phyloP scores from a whole-genome alignment of 53 echinoderm and acorn worm genomes.

The Zoroaster sp. region DNA sequence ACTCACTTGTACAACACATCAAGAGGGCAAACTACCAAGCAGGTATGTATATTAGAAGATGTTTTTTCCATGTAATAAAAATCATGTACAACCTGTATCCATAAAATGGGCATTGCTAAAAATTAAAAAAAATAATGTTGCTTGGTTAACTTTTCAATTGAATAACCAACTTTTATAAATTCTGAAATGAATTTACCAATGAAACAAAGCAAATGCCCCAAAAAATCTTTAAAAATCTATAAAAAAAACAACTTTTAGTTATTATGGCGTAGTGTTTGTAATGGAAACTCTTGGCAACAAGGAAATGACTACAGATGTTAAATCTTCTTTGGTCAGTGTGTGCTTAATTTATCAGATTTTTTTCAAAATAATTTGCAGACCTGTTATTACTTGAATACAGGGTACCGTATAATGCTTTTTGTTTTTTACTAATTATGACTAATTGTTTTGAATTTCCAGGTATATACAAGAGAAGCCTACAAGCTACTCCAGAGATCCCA shows the following conservation, averaged over 20 bases:
- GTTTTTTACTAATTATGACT: no score
- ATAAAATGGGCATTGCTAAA: constrained; percentile 12
- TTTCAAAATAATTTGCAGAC: background rate
- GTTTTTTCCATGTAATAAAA: background rate
- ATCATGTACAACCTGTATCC: background rate
- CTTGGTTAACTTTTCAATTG: background rate
- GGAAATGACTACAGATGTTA: no score
- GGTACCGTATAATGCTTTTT: no score
- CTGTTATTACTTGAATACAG: no score
- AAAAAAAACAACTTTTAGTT: background rate
- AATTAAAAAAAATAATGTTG: background rate
- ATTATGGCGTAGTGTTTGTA: background rate
- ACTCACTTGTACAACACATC: constrained; percentile 59
- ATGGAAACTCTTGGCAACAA: background rate
- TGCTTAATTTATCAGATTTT: background rate
- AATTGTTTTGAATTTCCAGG: no score
- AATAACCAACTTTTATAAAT: background rate
- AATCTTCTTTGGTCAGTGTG: no score
- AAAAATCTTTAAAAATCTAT: background rate
- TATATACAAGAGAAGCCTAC: constrained; percentile 38
- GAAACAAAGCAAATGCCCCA: background rate
- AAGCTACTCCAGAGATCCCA: constrained; percentile 27
- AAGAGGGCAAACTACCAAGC: constrained; percentile 64
- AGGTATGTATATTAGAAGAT: constrained; percentile 10
- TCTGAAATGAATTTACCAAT: background rate